These are phyloP conservation scores for Beroe ovata DNA, from an alignment of 37 sponge, comb jelly and placozoan species.

Conservation along the genomic window DNA sequence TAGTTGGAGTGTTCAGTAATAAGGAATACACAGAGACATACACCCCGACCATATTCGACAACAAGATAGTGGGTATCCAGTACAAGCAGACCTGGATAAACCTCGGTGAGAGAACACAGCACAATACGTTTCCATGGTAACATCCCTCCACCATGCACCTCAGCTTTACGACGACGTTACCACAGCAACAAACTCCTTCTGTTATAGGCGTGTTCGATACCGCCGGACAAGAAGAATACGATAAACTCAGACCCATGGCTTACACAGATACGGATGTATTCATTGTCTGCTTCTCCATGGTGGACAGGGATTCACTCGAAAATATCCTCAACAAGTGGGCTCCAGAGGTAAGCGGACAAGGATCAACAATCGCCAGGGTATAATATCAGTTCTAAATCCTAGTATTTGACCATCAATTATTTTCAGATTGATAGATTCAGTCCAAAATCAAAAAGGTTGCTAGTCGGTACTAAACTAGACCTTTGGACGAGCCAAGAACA, in stretches of 20 bases:
- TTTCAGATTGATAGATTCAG: slow-evolving; percentile 35
- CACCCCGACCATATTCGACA: slow-evolving; percentile 49
- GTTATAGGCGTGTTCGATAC: slow-evolving; percentile 53
- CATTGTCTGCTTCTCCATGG: slow-evolving; percentile 55
- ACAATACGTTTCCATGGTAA: too few species aligned
- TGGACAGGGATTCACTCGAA: slow-evolving; percentile 52
- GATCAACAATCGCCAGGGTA: too few species aligned
- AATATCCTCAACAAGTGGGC: slow-evolving; percentile 65
- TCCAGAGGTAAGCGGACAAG: slow-evolving; percentile 24
- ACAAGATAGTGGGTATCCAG: slow-evolving; percentile 56
- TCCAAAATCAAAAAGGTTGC: slow-evolving; percentile 17
- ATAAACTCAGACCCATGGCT: slow-evolving; percentile 66
- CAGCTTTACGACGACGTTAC: too few species aligned
- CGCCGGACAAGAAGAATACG: slow-evolving; percentile 53
- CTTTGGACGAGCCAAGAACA: slow-evolving; percentile 3
- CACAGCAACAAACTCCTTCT: too few species aligned
- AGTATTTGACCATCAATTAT: too few species aligned
- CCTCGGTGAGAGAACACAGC: slow-evolving; percentile 27
- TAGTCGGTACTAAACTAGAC: slow-evolving; percentile 43
- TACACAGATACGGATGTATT: slow-evolving; percentile 60
- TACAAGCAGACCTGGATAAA: slow-evolving; percentile 59
- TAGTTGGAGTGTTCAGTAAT: slow-evolving; percentile 59
- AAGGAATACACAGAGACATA: slow-evolving; percentile 46
- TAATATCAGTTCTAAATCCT: too few species aligned
- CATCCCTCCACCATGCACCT: too few species aligned